These are phyloP conservation scores for Anableps anableps DNA, from an alignment of 2,797 vertebrate genomes.

Conservation along the genomic window DNA sequence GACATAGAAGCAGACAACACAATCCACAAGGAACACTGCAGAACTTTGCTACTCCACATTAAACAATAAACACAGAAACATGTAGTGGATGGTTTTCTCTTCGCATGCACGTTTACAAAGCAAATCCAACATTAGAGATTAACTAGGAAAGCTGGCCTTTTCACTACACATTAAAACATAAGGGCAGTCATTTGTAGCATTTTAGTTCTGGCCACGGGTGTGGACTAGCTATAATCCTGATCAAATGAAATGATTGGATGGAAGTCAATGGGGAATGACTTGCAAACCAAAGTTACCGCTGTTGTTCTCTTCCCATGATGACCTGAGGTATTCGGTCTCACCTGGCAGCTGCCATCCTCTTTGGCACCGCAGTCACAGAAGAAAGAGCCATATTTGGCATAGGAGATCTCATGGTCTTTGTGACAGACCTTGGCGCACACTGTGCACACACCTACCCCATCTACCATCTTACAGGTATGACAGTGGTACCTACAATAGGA, in stretches of 20 bases:
- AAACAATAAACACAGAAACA: slow-evolving; percentile 46
- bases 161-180: slow-evolving; percentile 29
- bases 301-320: slow-evolving; percentile 88
- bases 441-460: slow-evolving; percentile 98
- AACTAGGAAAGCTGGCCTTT: slow-evolving; percentile 64
- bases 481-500: slow-evolving; percentile 93
- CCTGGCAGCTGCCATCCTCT: slow-evolving; percentile 99
- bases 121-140: slow-evolving; percentile 27
- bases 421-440: slow-evolving; percentile 99
- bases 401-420: slow-evolving; percentile 99
- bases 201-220: slow-evolving; percentile 50
- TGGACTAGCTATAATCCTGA: slow-evolving; percentile 76
- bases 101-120: slow-evolving; percentile 57
- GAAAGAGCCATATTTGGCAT: slow-evolving; percentile 99
- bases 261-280: slow-evolving; percentile 85
- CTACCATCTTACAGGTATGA: slow-evolving; percentile 99
- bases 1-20: slow-evolving; percentile 17
- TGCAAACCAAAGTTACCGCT: slow-evolving; percentile 89
- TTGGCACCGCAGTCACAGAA: slow-evolving; percentile 99
- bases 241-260: slow-evolving; percentile 81
- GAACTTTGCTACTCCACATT: slow-evolving; percentile 11
- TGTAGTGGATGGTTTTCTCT: slow-evolving; percentile 57
- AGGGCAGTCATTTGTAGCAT: slow-evolving; percentile 43
- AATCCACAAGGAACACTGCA: slow-evolving; percentile 31
- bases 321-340: slow-evolving; percentile 90